Base-by-base conservation (phyloP, 2,113 vertebrate species). In the Pelecanus crispus region DNA sequence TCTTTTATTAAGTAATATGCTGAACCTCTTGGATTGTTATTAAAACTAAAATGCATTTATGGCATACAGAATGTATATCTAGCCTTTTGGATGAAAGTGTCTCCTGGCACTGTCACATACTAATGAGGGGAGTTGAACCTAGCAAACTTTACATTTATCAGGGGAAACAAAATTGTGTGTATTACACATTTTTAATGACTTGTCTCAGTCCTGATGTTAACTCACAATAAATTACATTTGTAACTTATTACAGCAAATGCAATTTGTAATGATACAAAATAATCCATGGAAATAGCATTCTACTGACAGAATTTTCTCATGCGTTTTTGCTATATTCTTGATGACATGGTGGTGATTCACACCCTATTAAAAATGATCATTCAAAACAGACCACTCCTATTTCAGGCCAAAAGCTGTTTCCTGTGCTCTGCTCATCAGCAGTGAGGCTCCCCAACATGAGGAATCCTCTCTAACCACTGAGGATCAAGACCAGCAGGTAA, bases 1-100 rank as follows among this genome's bases (percentile, higher is more conserved):
- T 74, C 74, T 93, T 95, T 82, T 88, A 81, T 97, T 96, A 95
- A 90, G 81, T 11, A 92, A 96, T 83, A 96, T 88, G 53, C 92
- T 93, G 96, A 96, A 95, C 85, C 42, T 93, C 94, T 88, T 93
- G 81, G 72, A 92, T 44, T 85, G 28, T 75, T 97, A 93, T 92
- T 93, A 96, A 97, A 91, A 71, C 45, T 78, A 79, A 89, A 94
- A 81, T 82, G 50, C 17, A 49, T 94, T 72, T 94, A 91, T 96
- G 66, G 73, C 45, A 82, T 95, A 81, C 56, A 86, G 84, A 62
- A 86, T 92, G 78, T 86, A 72, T 92, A 85, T 71, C 42, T 32
- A 92, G 38, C 67, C 18, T 88, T 97, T 89, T 53, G 77, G 80
- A 90, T 96, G 89, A 81, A 92, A 97, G 71, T 47, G 31, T 83